Evolutionary conservation across 2,797 vertebrate genomes (phyloP).

Genomic region (Lutjanus argentimaculatus): DNA sequence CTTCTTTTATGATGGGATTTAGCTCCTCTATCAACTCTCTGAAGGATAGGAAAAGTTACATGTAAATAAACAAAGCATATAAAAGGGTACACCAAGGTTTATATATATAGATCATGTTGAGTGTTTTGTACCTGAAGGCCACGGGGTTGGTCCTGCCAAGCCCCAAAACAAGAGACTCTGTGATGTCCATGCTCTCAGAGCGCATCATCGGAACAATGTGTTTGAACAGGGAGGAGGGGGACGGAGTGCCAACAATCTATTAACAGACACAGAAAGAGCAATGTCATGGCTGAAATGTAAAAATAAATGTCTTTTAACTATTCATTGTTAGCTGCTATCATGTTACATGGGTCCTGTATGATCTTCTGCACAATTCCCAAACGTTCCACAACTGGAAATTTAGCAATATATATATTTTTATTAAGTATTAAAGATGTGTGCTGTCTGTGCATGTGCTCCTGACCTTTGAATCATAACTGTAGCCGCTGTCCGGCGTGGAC

Average conservation of each 20-base stretch:
- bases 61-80: background rate
- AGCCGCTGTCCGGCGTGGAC: constrained; percentile 98
- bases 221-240: constrained; percentile 98
- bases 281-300: background rate
- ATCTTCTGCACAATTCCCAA: background rate
- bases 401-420: background rate
- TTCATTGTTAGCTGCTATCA: background rate
- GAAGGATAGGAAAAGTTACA: constrained; percentile 40
- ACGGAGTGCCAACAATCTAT: constrained; percentile 97
- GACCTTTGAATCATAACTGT: constrained; percentile 97
- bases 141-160: constrained; percentile 99
- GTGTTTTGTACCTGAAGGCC: constrained; percentile 91
- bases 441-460: constrained; percentile 43
- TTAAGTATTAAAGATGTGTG: background rate
- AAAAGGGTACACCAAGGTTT: background rate
- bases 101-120: background rate
- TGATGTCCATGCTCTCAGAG: constrained; percentile 99
- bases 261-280: constrained; percentile 43
- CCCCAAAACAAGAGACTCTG: constrained; percentile 98
- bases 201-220: constrained; percentile 99
- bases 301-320: background rate
- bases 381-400: background rate
- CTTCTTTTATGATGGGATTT: constrained; percentile 99
- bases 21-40: constrained; percentile 99
- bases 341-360: background rate